Percentiles rank a stretch among this genome's conserved stretches.
phyloP scores from a whole-genome alignment of 2,797 vertebrate species.

The Channa striata region DNA sequence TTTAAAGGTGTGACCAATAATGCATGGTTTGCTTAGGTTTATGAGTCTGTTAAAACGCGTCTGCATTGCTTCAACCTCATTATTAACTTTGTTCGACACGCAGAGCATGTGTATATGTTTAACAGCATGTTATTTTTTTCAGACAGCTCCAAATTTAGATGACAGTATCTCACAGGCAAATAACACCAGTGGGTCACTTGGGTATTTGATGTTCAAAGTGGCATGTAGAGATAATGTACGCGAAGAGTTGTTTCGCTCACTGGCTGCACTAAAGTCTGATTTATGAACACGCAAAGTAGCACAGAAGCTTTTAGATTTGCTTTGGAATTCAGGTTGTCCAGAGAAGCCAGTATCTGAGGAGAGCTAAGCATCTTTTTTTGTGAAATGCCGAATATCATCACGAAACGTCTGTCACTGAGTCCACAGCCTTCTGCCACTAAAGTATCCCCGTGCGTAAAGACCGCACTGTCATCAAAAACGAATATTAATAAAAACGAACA shows the following conservation, averaged over 20 bases:
- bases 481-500: neutral
- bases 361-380: conserved; percentile 53
- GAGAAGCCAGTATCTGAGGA: conserved; percentile 51
- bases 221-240: conserved; percentile 61
- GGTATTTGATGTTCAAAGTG: conserved; percentile 50
- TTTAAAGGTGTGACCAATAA: neutral
- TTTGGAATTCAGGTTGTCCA: conserved; percentile 66
- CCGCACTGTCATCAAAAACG: neutral
- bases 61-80: conserved; percentile 11
- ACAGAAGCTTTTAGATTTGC: conserved; percentile 51
- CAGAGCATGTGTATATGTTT: conserved; percentile 8
- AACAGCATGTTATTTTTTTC: neutral
- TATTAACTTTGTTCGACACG: conserved; percentile 18
- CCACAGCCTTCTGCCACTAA: conserved; percentile 39
- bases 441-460: conserved; percentile 33
- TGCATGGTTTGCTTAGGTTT: conserved; percentile 16
- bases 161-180: conserved; percentile 18
- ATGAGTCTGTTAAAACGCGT: conserved; percentile 26
- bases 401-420: conserved; percentile 47
- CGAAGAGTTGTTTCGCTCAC: conserved; percentile 49
- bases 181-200: conserved; percentile 44
- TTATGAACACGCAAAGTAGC: conserved; percentile 55
- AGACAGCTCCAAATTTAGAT: conserved; percentile 26
- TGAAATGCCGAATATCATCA: conserved; percentile 47
- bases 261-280: conserved; percentile 59